Base-by-base conservation (phyloP, 2,888 invertebrate genomes). In the Malachius bipustulatus region DNA sequence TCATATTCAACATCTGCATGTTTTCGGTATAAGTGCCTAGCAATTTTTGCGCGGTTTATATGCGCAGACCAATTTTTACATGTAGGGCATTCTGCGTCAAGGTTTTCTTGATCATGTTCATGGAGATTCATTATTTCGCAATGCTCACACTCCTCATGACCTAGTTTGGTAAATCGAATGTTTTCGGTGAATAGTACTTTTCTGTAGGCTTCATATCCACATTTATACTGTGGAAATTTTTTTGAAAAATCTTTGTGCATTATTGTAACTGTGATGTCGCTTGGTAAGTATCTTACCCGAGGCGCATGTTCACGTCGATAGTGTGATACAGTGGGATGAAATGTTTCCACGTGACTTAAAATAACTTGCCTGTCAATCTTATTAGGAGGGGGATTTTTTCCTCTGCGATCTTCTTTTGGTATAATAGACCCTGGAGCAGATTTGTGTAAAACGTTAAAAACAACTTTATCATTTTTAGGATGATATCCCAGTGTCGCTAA, bases 221-320 rank as follows among this genome's bases (percentile, higher is more conserved):
- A 29, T 38, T 38, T 36, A 36, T 12, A 36, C 14, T 38, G 28
- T 24, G 37, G 29, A 35, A 16, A 27, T 4, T 37, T 36, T 36
- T 36, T 29, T 30, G 10, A 14, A 36, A 28, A 36, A 35, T 35
- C 35, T 8, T 35, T 31, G 16, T 35, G 39, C 41, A 41, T 40
- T 15, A 32, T 27, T 11, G 32, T 37, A 26, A 40, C 30, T 14
- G 34, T 40, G 19, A 39, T 16, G 19, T 39, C 39, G 28, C 36
- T 40, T 6, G 36, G 31, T 19, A 41, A 34, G 26, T 41, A 41
- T 30, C 26, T 30, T n/a, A 27, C 26, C 16, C 34, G 16, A 13
- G 40, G 38, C 30, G 41, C 39, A 26, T 39, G 41, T 11, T 30
- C 39, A 32, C 39, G 16, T 26, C 41, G 41, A 28, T 41, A 41